Percentiles rank a stretch among this genome's conserved stretches.
Conservation (phyloP, 2,113 vertebrate genomes). For the Puma concolor region DNA sequence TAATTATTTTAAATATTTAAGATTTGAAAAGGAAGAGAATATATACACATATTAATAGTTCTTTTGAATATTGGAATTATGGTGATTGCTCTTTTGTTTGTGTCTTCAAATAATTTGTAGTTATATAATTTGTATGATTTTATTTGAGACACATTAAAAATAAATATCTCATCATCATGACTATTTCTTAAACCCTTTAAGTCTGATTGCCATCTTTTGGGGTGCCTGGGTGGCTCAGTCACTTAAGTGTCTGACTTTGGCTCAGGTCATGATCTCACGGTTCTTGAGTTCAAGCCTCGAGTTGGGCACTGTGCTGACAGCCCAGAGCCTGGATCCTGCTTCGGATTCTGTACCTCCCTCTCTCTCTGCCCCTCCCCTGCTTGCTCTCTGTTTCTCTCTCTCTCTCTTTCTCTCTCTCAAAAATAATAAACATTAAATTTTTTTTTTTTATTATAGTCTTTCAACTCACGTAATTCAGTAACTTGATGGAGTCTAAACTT, state of each 20-base stretch:
- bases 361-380: too few species aligned
- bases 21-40: neutral
- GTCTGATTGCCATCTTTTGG: neutral
- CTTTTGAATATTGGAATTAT: neutral
- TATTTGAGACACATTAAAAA: neutral
- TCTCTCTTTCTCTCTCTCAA: too few species aligned
- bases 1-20: neutral
- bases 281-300: too few species aligned
- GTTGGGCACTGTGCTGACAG: too few species aligned
- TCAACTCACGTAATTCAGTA: neutral
- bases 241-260: too few species aligned
- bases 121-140: neutral
- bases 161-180: neutral
- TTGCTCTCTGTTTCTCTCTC: too few species aligned
- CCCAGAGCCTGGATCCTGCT: too few species aligned
- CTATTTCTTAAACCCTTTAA: neutral
- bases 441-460: neutral
- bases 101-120: neutral
- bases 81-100: neutral
- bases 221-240: too few species aligned
- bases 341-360: too few species aligned
- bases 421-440: too few species aligned
- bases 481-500: neutral
- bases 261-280: too few species aligned
- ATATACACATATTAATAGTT: neutral